Evolutionary conservation across 2,888 invertebrate genomes (phyloP).

Genomic region (Phaonia tiefii): DNA sequence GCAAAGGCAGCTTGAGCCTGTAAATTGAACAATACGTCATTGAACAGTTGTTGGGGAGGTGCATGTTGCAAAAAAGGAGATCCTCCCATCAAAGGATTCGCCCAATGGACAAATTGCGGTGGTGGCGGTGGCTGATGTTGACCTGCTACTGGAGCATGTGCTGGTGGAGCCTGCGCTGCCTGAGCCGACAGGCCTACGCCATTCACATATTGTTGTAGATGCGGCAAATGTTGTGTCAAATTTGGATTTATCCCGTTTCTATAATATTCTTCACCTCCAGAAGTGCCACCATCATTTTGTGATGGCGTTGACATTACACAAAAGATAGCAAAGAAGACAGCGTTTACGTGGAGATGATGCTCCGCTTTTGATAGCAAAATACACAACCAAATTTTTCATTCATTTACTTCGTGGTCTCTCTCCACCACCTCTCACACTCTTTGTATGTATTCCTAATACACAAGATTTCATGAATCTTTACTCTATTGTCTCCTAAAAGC

Average conservation of each 20-base stretch:
- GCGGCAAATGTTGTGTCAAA: conserved; percentile 27
- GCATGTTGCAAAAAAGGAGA: conserved; percentile 55
- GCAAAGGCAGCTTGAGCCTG: conserved; percentile 69
- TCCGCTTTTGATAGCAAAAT: conserved; percentile 33
- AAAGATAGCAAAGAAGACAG: conserved; percentile 32
- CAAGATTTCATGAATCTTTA: conserved; percentile 27
- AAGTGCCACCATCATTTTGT: conserved; percentile 56
- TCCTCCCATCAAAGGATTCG: conserved; percentile 56
- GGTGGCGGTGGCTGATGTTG: conserved; percentile 62
- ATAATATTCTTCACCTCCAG: conserved; percentile 44
- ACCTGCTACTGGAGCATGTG: conserved; percentile 64
- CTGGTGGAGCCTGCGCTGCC: conserved; percentile 67
- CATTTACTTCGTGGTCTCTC: conserved; percentile 25
- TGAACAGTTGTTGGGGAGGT: conserved; percentile 71
- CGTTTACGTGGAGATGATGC: conserved; percentile 59
- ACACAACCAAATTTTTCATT: conserved; percentile 29
- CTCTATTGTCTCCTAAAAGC: not conserved
- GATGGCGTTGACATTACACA: conserved; percentile 64
- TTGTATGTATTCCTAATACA: conserved; percentile 53
- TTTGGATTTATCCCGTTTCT: conserved; percentile 53
- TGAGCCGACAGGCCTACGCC: conserved; percentile 32
- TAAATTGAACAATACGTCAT: conserved; percentile 75
- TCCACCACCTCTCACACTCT: conserved; percentile 1
- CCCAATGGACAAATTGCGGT: conserved; percentile 62
- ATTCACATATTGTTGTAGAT: conserved; percentile 53